Base-by-base conservation (phyloP, 2,888 invertebrate species). In the Leucania comma region DNA sequence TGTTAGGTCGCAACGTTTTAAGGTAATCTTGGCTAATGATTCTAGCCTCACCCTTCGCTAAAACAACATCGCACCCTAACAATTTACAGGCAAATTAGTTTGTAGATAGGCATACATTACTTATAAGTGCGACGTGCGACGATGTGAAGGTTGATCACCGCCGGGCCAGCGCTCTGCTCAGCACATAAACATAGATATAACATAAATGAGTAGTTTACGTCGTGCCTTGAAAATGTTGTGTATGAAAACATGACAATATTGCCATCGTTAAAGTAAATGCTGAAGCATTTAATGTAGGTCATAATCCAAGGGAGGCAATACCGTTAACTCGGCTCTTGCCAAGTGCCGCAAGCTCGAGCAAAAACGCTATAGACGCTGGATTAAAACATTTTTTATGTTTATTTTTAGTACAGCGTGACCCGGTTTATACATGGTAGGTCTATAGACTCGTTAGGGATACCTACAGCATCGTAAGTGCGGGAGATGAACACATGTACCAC, bases 381-480 rank as follows among this genome's bases (percentile, higher is more conserved):
- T 89, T 90, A 90, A 90, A 89, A 89, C 85, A 84, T 77, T 86
- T 89, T 90, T 88, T 88, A 88, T 82, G 87, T 89, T 89, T 92
- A 91, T 92, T 92, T 91, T 92, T 90, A 91, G 89, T 85, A 86
- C 80, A 82, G 72, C 81, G 81, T 90, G 90, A 89, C 92, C 93
- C 87, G 86, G 86, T 90, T 92, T 84, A 82, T 81, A 82, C 85
- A 84, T 87, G 87, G 89, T 88, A 84, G 86, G 87, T 89, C 90
- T 88, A 89, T 90, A 90, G 91, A 91, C 85, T 82, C 78, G 86
- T 89, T 90, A 86, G 86, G 84, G 85, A 87, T 70, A 72, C 71
- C 75, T 86, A 79, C 83, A 78, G 85, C 83, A 68, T 84, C 74
- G 84, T 86, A 86, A 85, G 86, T 87, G 87, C 88, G 88, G 89